Evolutionary conservation across 2,888 invertebrate species (phyloP).

Genomic region (Ochropleura plecta): DNA sequence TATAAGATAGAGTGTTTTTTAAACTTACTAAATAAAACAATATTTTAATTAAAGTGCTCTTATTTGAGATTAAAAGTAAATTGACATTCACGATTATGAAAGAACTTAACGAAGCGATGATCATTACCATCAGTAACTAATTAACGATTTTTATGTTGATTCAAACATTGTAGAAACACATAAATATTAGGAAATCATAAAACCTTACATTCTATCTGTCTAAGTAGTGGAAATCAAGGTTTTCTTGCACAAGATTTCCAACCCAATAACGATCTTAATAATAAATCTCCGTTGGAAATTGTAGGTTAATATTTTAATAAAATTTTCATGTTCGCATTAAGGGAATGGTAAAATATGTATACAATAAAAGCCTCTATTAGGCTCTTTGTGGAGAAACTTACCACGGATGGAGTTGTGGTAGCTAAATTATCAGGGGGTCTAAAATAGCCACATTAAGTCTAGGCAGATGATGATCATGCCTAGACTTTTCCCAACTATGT

Average conservation of each 20-base stretch:
- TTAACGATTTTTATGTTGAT: neutral
- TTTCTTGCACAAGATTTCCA: conserved; percentile 36
- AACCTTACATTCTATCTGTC: neutral
- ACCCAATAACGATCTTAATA: conserved; percentile 35
- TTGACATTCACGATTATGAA: neutral
- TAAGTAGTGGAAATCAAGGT: conserved; percentile 32
- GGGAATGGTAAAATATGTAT: neutral
- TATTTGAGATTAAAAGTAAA: neutral
- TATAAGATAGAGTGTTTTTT: too few species aligned
- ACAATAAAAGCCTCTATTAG: neutral
- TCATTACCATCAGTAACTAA: neutral
- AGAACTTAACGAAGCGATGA: neutral
- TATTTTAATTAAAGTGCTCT: neutral
- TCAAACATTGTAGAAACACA: neutral
- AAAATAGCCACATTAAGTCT: too few species aligned
- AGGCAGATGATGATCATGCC: too few species aligned
- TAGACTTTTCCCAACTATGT: too few species aligned
- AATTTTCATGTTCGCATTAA: neutral
- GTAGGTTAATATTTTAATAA: neutral
- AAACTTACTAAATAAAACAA: too few species aligned
- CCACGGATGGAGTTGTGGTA: neutral
- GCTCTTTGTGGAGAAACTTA: neutral
- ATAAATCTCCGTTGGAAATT: conserved; percentile 13
- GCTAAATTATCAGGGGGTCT: neutral
- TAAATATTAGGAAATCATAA: neutral